phyloP scores from a whole-genome alignment of 35 echinoderm and acorn worm genomes.

The Anneissia japonica region DNA sequence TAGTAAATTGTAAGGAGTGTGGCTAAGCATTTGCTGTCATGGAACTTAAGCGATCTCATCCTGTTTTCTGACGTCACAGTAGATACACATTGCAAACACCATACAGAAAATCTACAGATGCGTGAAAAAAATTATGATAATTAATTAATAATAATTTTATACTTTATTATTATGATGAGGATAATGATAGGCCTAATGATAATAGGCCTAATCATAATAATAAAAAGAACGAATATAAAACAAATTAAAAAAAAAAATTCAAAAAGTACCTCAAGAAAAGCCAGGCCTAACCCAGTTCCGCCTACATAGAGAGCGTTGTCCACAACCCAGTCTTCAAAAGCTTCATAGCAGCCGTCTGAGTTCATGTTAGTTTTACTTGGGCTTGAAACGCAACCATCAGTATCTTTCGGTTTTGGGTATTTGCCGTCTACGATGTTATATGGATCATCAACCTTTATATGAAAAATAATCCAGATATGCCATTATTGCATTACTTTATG shows the following conservation, averaged over 20 bases:
- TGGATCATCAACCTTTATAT: not conserved
- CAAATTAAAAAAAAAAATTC: not conserved
- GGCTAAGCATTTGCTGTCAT: no score
- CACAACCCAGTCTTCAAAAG: slow-evolving; percentile 29
- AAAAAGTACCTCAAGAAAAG: slow-evolving; percentile 54
- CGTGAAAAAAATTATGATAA: slow-evolving; percentile 3
- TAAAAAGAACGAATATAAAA: not conserved
- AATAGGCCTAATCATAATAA: not conserved
- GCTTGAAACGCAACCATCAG: not conserved
- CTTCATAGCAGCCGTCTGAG: slow-evolving; percentile 29
- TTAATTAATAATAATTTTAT: not conserved
- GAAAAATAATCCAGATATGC: no score
- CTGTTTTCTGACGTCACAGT: slow-evolving; percentile 34
- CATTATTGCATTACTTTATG: no score
- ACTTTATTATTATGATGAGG: not conserved
- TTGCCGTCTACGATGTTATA: not conserved
- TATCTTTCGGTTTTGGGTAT: not conserved
- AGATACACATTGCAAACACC: slow-evolving; percentile 50
- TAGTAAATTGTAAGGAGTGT: no score
- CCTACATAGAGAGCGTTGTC: slow-evolving; percentile 47
- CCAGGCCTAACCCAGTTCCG: slow-evolving; percentile 45
- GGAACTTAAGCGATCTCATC: not conserved
- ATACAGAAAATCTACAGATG: slow-evolving; percentile 35
- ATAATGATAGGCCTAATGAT: not conserved
- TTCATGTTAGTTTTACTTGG: not conserved